phyloP scores from a whole-genome alignment of 1,140 invertebrate genomes.

The Geopemphigus sp. region DNA sequence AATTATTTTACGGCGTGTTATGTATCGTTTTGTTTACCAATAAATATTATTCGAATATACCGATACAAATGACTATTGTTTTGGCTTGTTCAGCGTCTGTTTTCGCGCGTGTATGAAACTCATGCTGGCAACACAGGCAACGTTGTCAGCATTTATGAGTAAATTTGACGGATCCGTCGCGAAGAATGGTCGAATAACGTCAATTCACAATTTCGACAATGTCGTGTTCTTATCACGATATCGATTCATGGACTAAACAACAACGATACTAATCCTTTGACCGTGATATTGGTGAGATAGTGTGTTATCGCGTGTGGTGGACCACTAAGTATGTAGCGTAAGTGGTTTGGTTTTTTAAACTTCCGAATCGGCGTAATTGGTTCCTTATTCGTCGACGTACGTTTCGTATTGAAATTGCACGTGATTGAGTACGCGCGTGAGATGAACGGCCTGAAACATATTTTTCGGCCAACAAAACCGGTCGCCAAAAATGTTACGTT shows the following conservation, averaged over 20 bases:
- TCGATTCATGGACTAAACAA: not conserved
- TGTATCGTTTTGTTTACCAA: constrained; percentile 13
- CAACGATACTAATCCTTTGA: not conserved
- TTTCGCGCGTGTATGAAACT: no score
- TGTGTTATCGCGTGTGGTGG: not conserved
- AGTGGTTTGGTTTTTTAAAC: no score
- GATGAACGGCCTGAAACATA: constrained; percentile 34
- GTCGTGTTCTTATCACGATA: not conserved
- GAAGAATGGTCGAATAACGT: no score
- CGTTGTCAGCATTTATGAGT: no score
- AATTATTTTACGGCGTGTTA: not conserved
- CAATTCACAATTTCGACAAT: no score
- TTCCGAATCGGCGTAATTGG: no score
- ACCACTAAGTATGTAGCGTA: no score
- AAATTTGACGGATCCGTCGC: no score
- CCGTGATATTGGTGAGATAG: not conserved
- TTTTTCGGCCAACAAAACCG: constrained; percentile 51
- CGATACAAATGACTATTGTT: not conserved
- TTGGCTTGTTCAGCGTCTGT: no score
- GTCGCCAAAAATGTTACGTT: constrained; percentile 43
- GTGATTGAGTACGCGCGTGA: not conserved
- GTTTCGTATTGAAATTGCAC: no score
- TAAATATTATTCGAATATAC: not conserved
- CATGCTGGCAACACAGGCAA: no score
- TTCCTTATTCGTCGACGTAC: no score